Evolutionary conservation across 2,888 invertebrate species (phyloP), one percentile per base, ranked within the genome.

Genomic region (Drosophila antonietae): DNA sequence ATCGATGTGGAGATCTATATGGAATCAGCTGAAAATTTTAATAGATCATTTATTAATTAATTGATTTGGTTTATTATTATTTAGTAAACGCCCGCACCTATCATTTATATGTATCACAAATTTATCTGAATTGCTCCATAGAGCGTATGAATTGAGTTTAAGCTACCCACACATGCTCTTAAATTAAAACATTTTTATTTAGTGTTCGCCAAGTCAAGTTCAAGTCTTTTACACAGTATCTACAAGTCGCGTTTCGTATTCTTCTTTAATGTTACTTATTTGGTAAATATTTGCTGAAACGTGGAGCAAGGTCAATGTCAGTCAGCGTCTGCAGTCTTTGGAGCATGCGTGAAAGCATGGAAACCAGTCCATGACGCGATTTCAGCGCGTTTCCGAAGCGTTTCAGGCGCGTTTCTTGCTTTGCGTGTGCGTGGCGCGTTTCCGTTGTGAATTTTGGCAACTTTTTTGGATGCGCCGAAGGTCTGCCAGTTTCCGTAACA

Each of bases 261-360:
- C 14, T 23, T 35, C 56, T 51, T 58, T 15, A 28, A 31, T 20
- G 14, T 43, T 55, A 31, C 9, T 39, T 10, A 59, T 46, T 57
- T 58, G 51, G 51, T 23, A 52, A 63, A 70, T 68, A 75, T 71
- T 80, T 55, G 60, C 57, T 56, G 18, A 70, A 70, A 69, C 61
- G 47, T 70, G 66, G 57, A 70, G 68, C 85, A 86, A 86, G 90
- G 86, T 89, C 90, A 86, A 89, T 86, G 90, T 76, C 85, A 75
- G 68, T 31, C 64, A 63, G 63, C 68, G 73, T 65, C 60, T 57
- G 55, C 62, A 33, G 60, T 43, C 47, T 23, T 43, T 47, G 43
- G 20, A 49, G 43, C 55, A 20, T 44, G 52, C 73, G 79, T 67
- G 82, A 78, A 82, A 84, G 88, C 82, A 66, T 68, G 76, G 49